Percentiles rank a stretch among this genome's conserved stretches.
Evolutionary conservation across 2,888 invertebrate species (phyloP).

Genomic region (Luperina nickerlii): DNA sequence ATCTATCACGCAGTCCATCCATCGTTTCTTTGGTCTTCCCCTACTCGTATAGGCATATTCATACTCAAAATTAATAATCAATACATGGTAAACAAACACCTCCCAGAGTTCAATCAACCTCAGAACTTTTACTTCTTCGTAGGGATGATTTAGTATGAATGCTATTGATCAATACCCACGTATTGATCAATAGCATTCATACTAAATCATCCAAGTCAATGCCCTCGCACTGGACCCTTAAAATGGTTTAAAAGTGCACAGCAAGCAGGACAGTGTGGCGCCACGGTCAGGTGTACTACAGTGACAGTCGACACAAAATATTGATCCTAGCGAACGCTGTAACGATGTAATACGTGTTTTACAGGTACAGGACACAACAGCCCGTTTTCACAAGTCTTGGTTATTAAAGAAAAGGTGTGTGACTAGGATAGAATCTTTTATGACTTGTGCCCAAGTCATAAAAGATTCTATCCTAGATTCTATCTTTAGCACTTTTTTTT

Average conservation of each 20-base stretch:
- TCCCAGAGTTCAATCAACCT: not conserved
- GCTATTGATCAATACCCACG: not conserved
- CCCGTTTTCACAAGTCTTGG: not conserved
- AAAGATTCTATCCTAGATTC: slow-evolving; percentile 1
- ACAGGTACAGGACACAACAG: not conserved
- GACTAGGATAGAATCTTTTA: no score
- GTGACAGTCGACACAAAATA: not conserved
- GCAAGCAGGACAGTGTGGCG: not conserved
- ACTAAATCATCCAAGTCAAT: no score
- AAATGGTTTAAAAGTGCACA: not conserved
- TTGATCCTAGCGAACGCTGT: slow-evolving; percentile 5
- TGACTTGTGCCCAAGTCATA: not conserved
- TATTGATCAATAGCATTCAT: no score
- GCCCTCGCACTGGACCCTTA: no score
- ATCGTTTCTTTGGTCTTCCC: not conserved
- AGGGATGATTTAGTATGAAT: no score
- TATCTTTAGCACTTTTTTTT: not conserved
- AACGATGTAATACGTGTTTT: not conserved
- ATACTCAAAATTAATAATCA: not conserved
- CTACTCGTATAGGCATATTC: not conserved
- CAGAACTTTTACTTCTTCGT: not conserved
- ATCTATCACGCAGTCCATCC: not conserved
- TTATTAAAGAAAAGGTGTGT: not conserved
- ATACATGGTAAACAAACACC: not conserved
- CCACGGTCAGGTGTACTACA: not conserved